Conservation (phyloP, 2,888 invertebrate species). For the Folsomia candida region DNA sequence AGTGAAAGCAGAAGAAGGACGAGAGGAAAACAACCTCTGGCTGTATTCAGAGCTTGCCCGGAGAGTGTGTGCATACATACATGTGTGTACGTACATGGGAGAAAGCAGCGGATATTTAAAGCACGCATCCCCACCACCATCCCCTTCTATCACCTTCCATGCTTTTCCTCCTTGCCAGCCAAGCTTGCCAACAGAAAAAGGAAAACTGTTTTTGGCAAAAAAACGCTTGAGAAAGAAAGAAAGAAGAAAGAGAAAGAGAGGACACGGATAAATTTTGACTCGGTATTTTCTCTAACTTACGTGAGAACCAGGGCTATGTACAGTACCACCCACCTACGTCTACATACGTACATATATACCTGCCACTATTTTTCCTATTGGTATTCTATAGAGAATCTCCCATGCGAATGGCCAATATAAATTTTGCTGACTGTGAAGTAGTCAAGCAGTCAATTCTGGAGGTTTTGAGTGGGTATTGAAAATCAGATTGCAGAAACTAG, state of each 20-base stretch:
- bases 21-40: constrained; percentile 16
- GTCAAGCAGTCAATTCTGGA: not conserved
- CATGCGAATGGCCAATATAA: constrained; percentile 3
- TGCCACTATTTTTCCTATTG: not conserved
- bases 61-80: not conserved
- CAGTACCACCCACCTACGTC: not conserved
- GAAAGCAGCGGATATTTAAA: not conserved
- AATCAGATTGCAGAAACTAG: not conserved
- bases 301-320: too few species aligned
- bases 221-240: constrained; percentile 12
- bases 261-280: constrained; percentile 17
- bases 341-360: too few species aligned
- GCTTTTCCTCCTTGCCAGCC: not conserved
- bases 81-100: not conserved
- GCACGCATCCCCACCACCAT: not conserved
- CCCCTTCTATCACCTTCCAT: not conserved
- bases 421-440: constrained; percentile 12
- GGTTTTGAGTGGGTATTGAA: constrained; percentile 2
- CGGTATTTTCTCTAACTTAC: not conserved
- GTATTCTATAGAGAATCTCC: not conserved
- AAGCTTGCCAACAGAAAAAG: constrained; percentile 10
- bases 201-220: constrained; percentile 21
- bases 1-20: constrained; percentile 5
- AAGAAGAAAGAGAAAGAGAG: too few species aligned
- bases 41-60: not conserved